phyloP scores from a whole-genome alignment of 23 tunicate genomes.

The Styela plicata region DNA sequence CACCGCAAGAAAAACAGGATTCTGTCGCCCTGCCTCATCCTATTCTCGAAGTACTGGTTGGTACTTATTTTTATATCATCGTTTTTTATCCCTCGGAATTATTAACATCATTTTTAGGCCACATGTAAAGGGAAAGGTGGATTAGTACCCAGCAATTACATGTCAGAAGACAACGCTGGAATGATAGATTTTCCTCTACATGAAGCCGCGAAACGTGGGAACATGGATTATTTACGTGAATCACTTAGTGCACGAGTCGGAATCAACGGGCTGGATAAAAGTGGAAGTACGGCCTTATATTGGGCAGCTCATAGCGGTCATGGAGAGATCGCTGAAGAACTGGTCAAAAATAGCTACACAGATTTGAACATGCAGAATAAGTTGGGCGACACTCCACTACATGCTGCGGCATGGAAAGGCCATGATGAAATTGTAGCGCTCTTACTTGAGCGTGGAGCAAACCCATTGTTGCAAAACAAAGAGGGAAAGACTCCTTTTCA shows the following conservation, averaged over 20 bases:
- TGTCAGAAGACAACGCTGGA: slow-evolving; percentile 71
- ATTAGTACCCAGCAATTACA: slow-evolving; percentile 88
- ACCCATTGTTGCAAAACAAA: slow-evolving; percentile 50
- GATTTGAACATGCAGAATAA: slow-evolving; percentile 75
- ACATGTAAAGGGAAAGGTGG: slow-evolving; percentile 90
- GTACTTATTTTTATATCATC: too few relatives aligned
- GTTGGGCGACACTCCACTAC: slow-evolving; percentile 85
- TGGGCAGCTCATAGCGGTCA: slow-evolving; percentile 99
- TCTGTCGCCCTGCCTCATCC: too few relatives aligned
- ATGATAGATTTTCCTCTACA: slow-evolving; percentile 93
- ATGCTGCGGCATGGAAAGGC: slow-evolving; percentile 81
- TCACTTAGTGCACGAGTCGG: slow-evolving; percentile 70
- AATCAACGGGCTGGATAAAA: slow-evolving; percentile 71
- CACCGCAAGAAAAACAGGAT: too few relatives aligned
- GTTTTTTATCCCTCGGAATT: too few relatives aligned
- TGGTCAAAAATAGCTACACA: slow-evolving; percentile 42
- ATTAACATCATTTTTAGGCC: slow-evolving; percentile 53
- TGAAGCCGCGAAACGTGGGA: slow-evolving; percentile 97
- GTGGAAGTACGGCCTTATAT: slow-evolving; percentile 84
- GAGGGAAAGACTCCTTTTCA: slow-evolving; percentile 62
- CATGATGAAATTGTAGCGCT: slow-evolving; percentile 67
- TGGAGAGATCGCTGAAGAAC: slow-evolving; percentile 52
- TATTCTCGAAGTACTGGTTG: too few relatives aligned
- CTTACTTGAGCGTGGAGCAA: slow-evolving; percentile 64
- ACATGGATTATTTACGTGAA: slow-evolving; percentile 59